Percentiles rank a stretch among this genome's conserved stretches.
Conservation (phyloP, 2,888 invertebrate genomes). For the Andrena marginata region DNA sequence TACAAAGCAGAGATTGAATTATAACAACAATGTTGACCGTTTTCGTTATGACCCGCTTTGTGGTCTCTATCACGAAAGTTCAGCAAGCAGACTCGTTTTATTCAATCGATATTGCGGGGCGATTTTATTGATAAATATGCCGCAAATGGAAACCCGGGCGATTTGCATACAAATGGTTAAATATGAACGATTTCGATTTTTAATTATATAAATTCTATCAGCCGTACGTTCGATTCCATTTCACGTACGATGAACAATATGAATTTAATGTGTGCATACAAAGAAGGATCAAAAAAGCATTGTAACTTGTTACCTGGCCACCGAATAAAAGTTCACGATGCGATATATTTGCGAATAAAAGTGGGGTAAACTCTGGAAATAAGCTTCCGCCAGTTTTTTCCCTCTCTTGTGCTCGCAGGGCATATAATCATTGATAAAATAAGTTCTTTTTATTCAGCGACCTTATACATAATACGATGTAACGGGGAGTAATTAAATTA, state of each 20-base stretch:
- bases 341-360: background rate
- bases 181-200: conserved; percentile 4
- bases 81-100: background rate
- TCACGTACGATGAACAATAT: background rate
- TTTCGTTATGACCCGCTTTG: background rate
- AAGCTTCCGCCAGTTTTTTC: background rate
- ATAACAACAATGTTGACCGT: background rate
- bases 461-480: background rate
- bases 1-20: background rate
- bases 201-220: conserved; percentile 13
- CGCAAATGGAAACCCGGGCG: background rate
- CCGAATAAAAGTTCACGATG: background rate
- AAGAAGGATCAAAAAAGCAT: conserved; percentile 11
- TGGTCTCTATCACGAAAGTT: background rate
- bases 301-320: conserved; percentile 10
- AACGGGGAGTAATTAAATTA: conserved; percentile 13
- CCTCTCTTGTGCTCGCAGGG: background rate
- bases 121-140: conserved; percentile 13
- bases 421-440: too few species aligned
- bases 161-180: conserved; percentile 4
- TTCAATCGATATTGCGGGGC: background rate
- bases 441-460: background rate
- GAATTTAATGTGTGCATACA: background rate
- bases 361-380: background rate
- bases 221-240: background rate